Evolutionary conservation across 2,113 vertebrate species (phyloP), one percentile per base, ranked within the genome.

Genomic region (Spermophilus dauricus): DNA sequence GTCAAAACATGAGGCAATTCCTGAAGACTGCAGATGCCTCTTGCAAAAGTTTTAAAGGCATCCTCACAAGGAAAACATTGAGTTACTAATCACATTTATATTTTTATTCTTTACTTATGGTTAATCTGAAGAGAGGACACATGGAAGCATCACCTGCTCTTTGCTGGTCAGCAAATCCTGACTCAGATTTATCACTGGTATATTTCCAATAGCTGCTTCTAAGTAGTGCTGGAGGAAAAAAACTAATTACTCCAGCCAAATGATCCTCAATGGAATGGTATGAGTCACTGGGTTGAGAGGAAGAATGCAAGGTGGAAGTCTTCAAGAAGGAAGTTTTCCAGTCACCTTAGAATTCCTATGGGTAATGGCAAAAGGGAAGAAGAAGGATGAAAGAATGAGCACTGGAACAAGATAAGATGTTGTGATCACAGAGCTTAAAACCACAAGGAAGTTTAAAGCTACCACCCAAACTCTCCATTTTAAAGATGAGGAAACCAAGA

Each of bases 271-370:
- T 34, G 73, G 67, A 86, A 39, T 22, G 73, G 56, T 20, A 6
- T 93, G 86, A 76, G 58, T 92, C 93, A 95, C 39, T 0, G 16
- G 24, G 13, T 61, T 67, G 58, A 94, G 61, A 96, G 39, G 53
- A 86, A 65, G 45, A 73, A 91, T 63, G 45, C 37, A 86, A 85
- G 73, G 67, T 56, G n/a, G 75, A 91, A 94, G 53, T 56, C 89
- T 82, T 58, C 30, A 95, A 69, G 51, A 76, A 91, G 97, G 76
- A 95, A 95, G 67, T 61, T 17, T 76, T 88, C 32, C 37, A 85
- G 30, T 69, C 67, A 39, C 45, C 58, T 95, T 86, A 65, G 89
- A 91, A 94, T 61, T 83, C 78, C 42, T 9, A 28, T 65, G 58
- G 53, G 26, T 94, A 32, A 61, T 75, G 45, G 69, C 18, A 42